Evolutionary conservation across 2,797 vertebrate genomes (phyloP), one percentile per base, ranked within the genome.

Genomic region (Austrolebias charrua): DNA sequence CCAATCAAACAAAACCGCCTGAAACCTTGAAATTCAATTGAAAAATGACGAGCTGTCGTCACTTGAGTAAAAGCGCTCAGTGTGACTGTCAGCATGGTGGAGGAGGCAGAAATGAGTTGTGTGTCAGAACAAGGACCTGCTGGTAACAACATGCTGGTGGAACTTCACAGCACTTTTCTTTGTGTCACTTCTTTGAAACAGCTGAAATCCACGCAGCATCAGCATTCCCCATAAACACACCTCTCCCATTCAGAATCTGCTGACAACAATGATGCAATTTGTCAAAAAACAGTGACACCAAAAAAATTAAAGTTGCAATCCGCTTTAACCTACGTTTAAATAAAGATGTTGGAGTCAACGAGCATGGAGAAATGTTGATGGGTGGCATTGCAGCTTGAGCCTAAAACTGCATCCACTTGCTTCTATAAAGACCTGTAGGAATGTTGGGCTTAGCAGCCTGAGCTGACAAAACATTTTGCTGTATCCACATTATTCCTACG

Each of bases 191-290:
- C 81, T 61, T 73, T 57, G 60, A 84, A 88, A 77, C 71, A 82
- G 80, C 78, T 40, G 48, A 86, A 88, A 88, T 88, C 88, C 84
- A 63, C 20, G 52, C 61, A 80, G 79, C 78, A 60, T 54, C 42
- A 3, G 1, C 65, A 69, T 76, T 73, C 81, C 55, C 57, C n/a
- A 20, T 60, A 46, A 75, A 68, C 54, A 31, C 38, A 29, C 44
- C 47, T 31, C 28, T 52, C 53, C 4, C 16, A 42, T 31, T 14
- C 18, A 43, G 43, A 53, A 10, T 4, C 20, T 15, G 2, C 10
- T 1, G 33, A 63, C 38, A 60, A 62, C 64, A 62, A 45, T 47
- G 35, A 43, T 19, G 48, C 63, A 12, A 63, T 59, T 55, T 60
- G 52, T 75, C 55, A 51, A 40, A 58, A 45, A 43, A 28, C 18